A percentile compares a stretch with the other conserved stretches of the same genome.
phyloP scores from a whole-genome alignment of 2,888 invertebrate genomes.

The Drosophila birchii region DNA sequence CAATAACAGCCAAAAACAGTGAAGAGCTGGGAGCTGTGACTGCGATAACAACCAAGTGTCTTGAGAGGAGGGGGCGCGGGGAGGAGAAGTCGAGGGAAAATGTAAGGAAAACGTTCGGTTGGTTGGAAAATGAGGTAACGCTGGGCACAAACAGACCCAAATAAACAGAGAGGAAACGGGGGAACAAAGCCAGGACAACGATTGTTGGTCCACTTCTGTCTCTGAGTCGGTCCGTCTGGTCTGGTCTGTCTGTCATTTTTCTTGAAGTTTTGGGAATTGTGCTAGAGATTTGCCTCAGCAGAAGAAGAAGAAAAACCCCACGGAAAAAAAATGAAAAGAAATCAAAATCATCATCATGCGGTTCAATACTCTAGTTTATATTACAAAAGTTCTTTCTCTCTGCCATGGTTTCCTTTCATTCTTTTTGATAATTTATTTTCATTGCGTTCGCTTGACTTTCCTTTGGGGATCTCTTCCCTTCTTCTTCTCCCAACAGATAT shows the following conservation, averaged over 20 bases:
- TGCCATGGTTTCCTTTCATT: conserved; percentile 15
- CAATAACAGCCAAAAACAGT: conserved; percentile 43
- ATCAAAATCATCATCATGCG: conserved; percentile 41
- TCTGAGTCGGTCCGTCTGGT: conserved; percentile 28
- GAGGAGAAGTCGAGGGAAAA: not conserved
- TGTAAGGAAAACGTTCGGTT: conserved; percentile 16
- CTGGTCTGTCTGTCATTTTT: conserved; percentile 39
- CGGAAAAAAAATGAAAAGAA: conserved; percentile 25
- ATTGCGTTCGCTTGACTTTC: conserved; percentile 67
- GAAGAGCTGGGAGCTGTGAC: conserved; percentile 46
- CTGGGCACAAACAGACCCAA: conserved; percentile 70
- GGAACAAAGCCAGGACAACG: conserved; percentile 25
- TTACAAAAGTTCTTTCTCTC: conserved; percentile 69
- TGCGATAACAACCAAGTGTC: conserved; percentile 46
- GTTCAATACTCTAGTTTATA: conserved; percentile 69
- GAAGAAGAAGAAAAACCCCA: conserved; percentile 42
- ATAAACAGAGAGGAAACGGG: conserved; percentile 57
- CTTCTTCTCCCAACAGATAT: conserved; percentile 2
- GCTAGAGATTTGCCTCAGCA: conserved; percentile 61
- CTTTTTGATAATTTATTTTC: conserved; percentile 75
- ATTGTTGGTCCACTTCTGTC: conserved; percentile 37
- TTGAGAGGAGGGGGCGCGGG: not conserved
- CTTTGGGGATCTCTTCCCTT: conserved; percentile 37
- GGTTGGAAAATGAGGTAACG: conserved; percentile 67
- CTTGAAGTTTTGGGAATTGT: conserved; percentile 68